A percentile compares a stretch with the other conserved stretches of the same genome.
phyloP scores from a whole-genome alignment of 2,888 invertebrate species.

The Tetheella fluctuosa region DNA sequence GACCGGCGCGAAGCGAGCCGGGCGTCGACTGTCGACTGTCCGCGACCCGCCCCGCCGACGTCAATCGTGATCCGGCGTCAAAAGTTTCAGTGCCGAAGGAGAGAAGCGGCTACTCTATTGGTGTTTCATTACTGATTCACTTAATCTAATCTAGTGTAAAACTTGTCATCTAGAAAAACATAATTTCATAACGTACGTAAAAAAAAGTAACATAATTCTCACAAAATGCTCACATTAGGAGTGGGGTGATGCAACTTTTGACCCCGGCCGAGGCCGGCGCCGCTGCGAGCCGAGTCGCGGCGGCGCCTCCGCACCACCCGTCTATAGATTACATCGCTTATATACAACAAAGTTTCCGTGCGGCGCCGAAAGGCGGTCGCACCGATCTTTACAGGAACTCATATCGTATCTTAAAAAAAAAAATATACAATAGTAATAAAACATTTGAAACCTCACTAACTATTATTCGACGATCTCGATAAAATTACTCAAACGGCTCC shows the following conservation, averaged over 20 bases:
- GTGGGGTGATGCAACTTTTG: constrained; percentile 74
- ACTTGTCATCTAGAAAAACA: constrained; percentile 81
- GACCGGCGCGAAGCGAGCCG: constrained; percentile 19
- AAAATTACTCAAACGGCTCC: constrained; percentile 80
- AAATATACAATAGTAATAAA: constrained; percentile 83
- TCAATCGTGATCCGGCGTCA: constrained; percentile 73
- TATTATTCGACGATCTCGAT: constrained; percentile 82
- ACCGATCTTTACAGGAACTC: constrained; percentile 82
- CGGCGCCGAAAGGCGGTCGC: constrained; percentile 64
- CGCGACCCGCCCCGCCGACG: constrained; percentile 37
- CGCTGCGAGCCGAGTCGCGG: constrained; percentile 21
- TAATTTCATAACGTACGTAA: constrained; percentile 76
- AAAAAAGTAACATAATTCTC: constrained; percentile 81
- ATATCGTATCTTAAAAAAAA: constrained; percentile 82
- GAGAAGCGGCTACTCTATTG: constrained; percentile 84
- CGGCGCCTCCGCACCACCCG: constrained; percentile 48
- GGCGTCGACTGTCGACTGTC: constrained; percentile 28
- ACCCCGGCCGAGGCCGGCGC: constrained; percentile 52
- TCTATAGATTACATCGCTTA: constrained; percentile 71
- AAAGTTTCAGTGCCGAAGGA: constrained; percentile 78
- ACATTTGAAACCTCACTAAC: constrained; percentile 84
- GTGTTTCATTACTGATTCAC: constrained; percentile 83
- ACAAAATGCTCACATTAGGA: constrained; percentile 82
- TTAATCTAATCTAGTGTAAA: constrained; percentile 84
- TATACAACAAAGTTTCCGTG: constrained; percentile 76